A percentile compares a stretch with the other conserved stretches of the same genome.
phyloP scores from a whole-genome alignment of 2,888 invertebrate species.

The Seladonia tumulorum region DNA sequence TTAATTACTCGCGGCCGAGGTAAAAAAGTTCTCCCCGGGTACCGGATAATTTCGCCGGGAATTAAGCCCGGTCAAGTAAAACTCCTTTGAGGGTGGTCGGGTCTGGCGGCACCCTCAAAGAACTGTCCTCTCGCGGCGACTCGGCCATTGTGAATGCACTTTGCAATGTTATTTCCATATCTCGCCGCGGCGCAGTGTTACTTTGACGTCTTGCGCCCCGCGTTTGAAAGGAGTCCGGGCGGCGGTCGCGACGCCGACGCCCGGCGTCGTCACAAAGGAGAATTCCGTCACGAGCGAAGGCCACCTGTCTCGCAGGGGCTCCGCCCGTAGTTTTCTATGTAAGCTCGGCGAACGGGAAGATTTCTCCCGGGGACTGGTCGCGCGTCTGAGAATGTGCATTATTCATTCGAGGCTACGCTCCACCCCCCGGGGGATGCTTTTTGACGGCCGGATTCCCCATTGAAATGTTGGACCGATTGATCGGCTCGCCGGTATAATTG shows the following conservation, averaged over 20 bases:
- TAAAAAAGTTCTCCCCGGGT: neutral
- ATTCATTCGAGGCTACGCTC: conserved; percentile 48
- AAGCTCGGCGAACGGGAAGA: conserved; percentile 50
- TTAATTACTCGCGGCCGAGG: neutral
- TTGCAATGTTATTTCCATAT: conserved; percentile 40
- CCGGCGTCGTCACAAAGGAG: conserved; percentile 39
- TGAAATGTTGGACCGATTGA: conserved; percentile 39
- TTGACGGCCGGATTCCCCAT: conserved; percentile 40
- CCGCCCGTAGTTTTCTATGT: conserved; percentile 49
- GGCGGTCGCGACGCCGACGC: neutral
- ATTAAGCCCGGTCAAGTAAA: conserved; percentile 22
- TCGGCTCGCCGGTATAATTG: neutral
- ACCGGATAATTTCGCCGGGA: neutral
- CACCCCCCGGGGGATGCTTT: conserved; percentile 33
- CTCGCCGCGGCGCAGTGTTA: conserved; percentile 17
- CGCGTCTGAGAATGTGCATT: conserved; percentile 58
- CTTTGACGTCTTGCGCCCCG: conserved; percentile 33
- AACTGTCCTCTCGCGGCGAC: neutral
- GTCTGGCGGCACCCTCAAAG: neutral
- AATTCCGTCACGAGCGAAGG: conserved; percentile 32
- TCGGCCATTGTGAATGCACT: conserved; percentile 20
- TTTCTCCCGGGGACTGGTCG: conserved; percentile 56
- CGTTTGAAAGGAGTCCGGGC: conserved; percentile 31
- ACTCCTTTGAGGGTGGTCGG: neutral
- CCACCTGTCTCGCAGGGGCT: conserved; percentile 53